Evolutionary conservation across 2,888 invertebrate genomes (phyloP), one percentile per base, ranked within the genome.

Genomic region (Zele albiditarsus): DNA sequence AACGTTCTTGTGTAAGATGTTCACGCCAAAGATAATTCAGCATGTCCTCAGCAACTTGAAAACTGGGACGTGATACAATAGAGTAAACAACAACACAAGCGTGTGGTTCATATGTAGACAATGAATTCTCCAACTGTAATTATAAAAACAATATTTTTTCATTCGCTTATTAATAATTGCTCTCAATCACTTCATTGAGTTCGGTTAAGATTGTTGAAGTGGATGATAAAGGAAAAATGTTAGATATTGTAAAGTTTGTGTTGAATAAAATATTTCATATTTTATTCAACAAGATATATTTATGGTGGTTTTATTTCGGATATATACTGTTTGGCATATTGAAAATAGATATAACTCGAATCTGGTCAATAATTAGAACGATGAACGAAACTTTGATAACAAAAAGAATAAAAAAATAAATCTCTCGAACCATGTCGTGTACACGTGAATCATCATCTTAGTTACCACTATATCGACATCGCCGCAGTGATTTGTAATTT

Each of bases 1-100:
- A 95, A 85, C 95, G 93, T 71, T 96, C 95, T 78, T 94, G 93
- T 0, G 95, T 95, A 85, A 94, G 94, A 86, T 94, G 95, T 85
- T 96, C 95, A 78, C 95, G 91, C 91, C 96, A 95, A 70, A 98
- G 90, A 88, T 97, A 96, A 82, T 96, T 94, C 73, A 98, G 92
- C 74, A 96, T 94, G 86, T 97, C 97, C 78, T 95, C 94, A 4
- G 96, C 96, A 71, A 94, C 91, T 82, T 94, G 93, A 89, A 97
- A 97, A 14, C 97, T 96, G 57, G 93, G 91, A 81, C 94, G 93
- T 77, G 96, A 95, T 12, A 96, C 96, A 81, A 97, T 95, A 0
- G 97, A 96, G 90, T 97, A 98, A 2, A 97, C 95, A 10, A 98
- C 93, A 27, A 98, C 94, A 89, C 97, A 98, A 16, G 97, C 97